Conservation (phyloP, 2,888 invertebrate genomes). For the Laspeyria flexula region DNA sequence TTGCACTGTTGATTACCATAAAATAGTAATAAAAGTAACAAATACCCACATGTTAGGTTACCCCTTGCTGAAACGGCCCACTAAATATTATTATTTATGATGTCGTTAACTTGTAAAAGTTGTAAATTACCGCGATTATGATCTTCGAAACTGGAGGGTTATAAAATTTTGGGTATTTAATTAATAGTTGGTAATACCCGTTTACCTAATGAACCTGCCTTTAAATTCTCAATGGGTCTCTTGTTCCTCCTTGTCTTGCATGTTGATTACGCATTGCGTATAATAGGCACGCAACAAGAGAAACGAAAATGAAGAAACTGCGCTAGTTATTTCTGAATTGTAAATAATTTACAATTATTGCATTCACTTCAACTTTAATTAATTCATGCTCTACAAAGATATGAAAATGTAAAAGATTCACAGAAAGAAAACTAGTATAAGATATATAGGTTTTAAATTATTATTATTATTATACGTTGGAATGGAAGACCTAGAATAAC, state of each 20-base stretch:
- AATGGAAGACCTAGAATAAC: too few relatives aligned
- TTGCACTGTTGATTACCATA: conserved; percentile 32
- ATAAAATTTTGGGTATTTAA: conserved; percentile 52
- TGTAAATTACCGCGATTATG: conserved; percentile 66
- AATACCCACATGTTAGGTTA: conserved; percentile 33
- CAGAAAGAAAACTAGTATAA: too few relatives aligned
- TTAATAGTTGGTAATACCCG: conserved; percentile 35
- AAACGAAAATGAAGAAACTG: conserved; percentile 25
- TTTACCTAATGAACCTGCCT: conserved; percentile 4
- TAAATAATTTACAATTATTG: too few relatives aligned
- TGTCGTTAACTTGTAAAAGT: conserved; percentile 69
- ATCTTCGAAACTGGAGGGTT: conserved; percentile 47
- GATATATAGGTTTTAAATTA: too few relatives aligned
- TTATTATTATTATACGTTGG: too few relatives aligned
- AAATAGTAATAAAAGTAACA: conserved; percentile 26
- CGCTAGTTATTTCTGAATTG: not conserved
- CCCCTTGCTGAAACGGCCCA: conserved; percentile 37
- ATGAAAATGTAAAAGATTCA: too few relatives aligned
- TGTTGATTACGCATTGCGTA: conserved; percentile 36
- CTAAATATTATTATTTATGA: conserved; percentile 62
- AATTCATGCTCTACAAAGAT: too few relatives aligned
- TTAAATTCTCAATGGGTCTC: not conserved
- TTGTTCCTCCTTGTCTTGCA: conserved; percentile 28
- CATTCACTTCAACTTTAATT: too few relatives aligned
- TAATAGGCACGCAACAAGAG: conserved; percentile 32